Conservation (phyloP, 2,888 invertebrate genomes). For the Rotaria macrura region DNA sequence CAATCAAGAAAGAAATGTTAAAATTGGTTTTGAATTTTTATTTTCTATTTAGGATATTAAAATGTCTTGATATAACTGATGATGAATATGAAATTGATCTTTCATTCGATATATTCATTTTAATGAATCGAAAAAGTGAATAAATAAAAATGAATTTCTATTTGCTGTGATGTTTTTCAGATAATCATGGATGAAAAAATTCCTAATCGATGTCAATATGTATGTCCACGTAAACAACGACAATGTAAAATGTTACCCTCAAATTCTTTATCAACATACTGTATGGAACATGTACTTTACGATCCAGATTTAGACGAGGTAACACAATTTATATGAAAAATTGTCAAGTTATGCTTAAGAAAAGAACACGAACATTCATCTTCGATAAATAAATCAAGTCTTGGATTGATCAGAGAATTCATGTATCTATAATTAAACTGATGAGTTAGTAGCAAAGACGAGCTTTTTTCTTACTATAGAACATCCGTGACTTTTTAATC, state of each 20-base stretch:
- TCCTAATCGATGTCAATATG: constrained; percentile 21
- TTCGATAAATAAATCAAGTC: too few species aligned
- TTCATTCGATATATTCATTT: background rate
- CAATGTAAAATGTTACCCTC: constrained; percentile 23
- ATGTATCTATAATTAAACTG: too few species aligned
- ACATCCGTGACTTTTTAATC: too few species aligned
- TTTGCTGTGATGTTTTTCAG: too few species aligned
- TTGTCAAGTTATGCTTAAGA: too few species aligned
- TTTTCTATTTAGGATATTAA: background rate
- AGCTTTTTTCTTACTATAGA: too few species aligned
- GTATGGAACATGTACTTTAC: constrained; percentile 26
- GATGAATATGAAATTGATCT: background rate
- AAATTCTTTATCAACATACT: background rate
- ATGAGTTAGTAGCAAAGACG: too few species aligned
- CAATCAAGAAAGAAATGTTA: too few species aligned
- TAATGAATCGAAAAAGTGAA: constrained; percentile 1
- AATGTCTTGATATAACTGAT: background rate
- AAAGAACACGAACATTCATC: too few species aligned
- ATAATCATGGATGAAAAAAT: background rate
- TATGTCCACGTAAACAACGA: constrained; percentile 29
- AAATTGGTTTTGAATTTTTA: background rate
- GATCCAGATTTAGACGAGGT: constrained; percentile 22
- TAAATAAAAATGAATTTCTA: background rate
- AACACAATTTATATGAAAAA: background rate
- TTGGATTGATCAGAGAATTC: too few species aligned